Conservation (phyloP, 2,113 vertebrate genomes). For the Cheilinus undulatus region DNA sequence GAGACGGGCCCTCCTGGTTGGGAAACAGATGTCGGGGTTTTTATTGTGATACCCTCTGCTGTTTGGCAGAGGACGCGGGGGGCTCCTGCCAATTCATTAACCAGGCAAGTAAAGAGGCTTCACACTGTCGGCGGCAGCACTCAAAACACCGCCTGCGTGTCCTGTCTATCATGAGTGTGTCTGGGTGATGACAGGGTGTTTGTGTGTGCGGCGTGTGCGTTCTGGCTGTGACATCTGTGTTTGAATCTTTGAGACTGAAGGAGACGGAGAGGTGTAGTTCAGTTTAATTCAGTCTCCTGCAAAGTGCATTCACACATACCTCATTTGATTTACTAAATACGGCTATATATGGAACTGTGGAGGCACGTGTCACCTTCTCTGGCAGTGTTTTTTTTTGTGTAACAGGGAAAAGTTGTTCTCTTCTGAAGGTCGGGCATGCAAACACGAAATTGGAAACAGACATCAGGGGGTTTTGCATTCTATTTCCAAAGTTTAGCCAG, state of each 20-base stretch:
- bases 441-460: no score
- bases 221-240: constrained; percentile 24
- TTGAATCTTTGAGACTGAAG: neutral
- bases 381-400: no score
- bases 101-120: constrained; percentile 62
- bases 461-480: no score
- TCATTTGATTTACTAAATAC: neutral
- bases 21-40: constrained; percentile 73
- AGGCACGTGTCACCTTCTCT: no score
- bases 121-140: constrained; percentile 55
- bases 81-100: constrained; percentile 74
- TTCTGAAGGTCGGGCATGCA: no score
- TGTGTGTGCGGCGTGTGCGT: constrained; percentile 19
- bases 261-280: neutral
- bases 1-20: constrained; percentile 61
- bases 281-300: neutral
- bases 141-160: constrained; percentile 61
- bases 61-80: constrained; percentile 65
- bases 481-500: no score
- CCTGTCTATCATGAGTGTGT: constrained; percentile 60
- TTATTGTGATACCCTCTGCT: constrained; percentile 54
- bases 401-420: no score
- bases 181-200: constrained; percentile 43
- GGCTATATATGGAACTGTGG: neutral
- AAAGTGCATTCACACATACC: neutral